These are phyloP conservation scores for Hephaestus fuliginosus DNA, from an alignment of 2,797 vertebrate species.

Conservation along the genomic window DNA sequence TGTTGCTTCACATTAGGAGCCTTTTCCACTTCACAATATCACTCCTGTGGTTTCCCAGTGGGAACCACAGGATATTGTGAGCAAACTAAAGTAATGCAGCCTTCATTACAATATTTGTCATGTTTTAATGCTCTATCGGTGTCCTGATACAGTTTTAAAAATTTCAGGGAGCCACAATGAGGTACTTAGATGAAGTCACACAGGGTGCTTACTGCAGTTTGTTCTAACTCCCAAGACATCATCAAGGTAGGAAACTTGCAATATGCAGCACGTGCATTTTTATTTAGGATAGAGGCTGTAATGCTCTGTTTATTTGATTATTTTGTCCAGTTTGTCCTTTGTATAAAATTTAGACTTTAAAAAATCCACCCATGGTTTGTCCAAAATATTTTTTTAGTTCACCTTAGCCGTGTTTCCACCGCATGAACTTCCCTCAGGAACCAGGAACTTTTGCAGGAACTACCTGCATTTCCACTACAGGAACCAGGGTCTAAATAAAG, in stretches of 20 bases:
- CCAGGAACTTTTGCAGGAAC: no score
- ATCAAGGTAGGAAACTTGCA: constrained; percentile 35
- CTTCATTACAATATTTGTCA: not conserved
- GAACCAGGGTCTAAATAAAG: no score
- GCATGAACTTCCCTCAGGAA: no score
- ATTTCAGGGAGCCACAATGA: constrained; percentile 31
- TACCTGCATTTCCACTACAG: no score
- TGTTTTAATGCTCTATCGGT: not conserved
- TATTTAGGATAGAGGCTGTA: not conserved
- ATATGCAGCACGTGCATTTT: not conserved
- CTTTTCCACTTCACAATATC: not conserved
- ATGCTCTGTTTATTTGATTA: not conserved
- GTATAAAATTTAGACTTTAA: not conserved
- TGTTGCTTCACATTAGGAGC: constrained; percentile 11
- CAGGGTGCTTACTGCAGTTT: not conserved
- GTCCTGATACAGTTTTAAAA: constrained; percentile 24
- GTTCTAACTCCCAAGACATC: not conserved
- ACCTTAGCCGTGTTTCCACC: no score
- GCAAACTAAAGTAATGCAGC: not conserved
- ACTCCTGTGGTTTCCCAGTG: no score
- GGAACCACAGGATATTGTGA: no score
- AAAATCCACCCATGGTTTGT: not conserved
- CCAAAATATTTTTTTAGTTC: not conserved
- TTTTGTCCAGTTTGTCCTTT: not conserved
- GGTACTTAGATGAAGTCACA: not conserved